These are phyloP conservation scores for Hirudinaria manillensis DNA, from an alignment of 2,888 invertebrate genomes.

Conservation along the genomic window DNA sequence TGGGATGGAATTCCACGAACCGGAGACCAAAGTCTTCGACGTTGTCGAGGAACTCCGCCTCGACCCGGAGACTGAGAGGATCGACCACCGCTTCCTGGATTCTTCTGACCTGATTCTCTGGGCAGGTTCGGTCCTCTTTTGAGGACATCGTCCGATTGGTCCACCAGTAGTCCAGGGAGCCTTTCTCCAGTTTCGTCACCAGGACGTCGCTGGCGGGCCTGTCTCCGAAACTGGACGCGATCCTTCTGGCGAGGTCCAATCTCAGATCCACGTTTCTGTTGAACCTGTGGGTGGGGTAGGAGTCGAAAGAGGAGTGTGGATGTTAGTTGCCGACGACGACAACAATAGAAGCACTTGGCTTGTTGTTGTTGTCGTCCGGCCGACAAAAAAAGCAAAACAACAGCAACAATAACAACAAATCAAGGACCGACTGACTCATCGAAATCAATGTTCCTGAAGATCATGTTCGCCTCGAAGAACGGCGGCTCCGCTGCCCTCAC, in stretches of 20 bases:
- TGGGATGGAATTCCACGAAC: neutral
- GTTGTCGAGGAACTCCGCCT: neutral
- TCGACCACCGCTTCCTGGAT: conserved; percentile 15
- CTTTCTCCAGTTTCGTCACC: neutral
- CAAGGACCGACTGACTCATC: neutral
- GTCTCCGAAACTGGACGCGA: conserved; percentile 20
- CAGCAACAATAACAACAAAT: no score
- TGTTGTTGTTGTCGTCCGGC: neutral
- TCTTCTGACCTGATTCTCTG: neutral
- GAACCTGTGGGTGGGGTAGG: neutral
- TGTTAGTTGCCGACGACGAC: neutral
- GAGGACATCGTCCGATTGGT: conserved; percentile 13
- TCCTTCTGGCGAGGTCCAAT: conserved; percentile 12
- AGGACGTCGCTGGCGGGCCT: conserved; percentile 11
- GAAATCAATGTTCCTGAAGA: conserved; percentile 16
- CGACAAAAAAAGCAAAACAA: no score
- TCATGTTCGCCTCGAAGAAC: conserved; percentile 13
- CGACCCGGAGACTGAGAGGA: neutral
- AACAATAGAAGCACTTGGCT: neutral
- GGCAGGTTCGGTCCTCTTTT: conserved; percentile 4
- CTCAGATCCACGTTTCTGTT: conserved; percentile 18
- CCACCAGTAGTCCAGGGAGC: conserved; percentile 24
- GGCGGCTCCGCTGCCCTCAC: neutral
- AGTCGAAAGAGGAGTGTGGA: neutral
- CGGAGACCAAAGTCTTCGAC: neutral